phyloP scores from a whole-genome alignment of 2,113 vertebrate species.

The Scartelaos histophorus region DNA sequence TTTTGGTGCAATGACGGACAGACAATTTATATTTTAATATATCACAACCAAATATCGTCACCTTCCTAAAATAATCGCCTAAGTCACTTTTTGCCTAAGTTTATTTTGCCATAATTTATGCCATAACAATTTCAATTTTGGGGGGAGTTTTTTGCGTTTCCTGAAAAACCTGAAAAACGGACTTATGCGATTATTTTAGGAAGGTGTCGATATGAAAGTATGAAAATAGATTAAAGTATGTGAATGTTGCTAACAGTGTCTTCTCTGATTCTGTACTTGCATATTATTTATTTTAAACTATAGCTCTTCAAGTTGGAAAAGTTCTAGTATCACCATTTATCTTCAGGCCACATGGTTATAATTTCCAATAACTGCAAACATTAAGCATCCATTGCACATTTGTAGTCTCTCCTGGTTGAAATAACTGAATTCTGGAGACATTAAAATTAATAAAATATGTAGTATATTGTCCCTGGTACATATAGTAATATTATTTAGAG shows the following conservation, averaged over 20 bases:
- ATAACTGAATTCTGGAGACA: neutral
- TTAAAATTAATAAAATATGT: neutral
- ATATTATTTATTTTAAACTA: too few relatives aligned
- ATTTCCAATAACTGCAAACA: neutral
- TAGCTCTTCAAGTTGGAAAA: too few relatives aligned
- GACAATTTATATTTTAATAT: too few relatives aligned
- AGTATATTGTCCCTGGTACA: neutral
- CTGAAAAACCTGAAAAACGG: too few relatives aligned
- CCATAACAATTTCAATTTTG: too few relatives aligned
- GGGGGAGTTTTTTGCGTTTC: too few relatives aligned
- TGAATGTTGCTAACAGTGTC: too few relatives aligned
- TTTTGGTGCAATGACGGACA: neutral
- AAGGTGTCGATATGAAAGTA: too few relatives aligned
- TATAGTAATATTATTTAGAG: neutral
- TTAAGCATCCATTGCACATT: neutral
- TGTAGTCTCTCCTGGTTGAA: neutral
- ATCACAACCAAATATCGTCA: neutral
- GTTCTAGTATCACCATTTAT: neutral
- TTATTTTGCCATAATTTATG: too few relatives aligned
- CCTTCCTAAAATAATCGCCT: too few relatives aligned
- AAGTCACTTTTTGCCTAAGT: too few relatives aligned
- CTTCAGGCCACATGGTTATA: neutral
- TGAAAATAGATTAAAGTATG: neutral
- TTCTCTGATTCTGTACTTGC: neutral
- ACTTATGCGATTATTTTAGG: too few relatives aligned